A percentile compares a stretch with the other conserved stretches of the same genome.
Conservation (phyloP, 2,797 vertebrate species). For the Bradypodion ventrale region DNA sequence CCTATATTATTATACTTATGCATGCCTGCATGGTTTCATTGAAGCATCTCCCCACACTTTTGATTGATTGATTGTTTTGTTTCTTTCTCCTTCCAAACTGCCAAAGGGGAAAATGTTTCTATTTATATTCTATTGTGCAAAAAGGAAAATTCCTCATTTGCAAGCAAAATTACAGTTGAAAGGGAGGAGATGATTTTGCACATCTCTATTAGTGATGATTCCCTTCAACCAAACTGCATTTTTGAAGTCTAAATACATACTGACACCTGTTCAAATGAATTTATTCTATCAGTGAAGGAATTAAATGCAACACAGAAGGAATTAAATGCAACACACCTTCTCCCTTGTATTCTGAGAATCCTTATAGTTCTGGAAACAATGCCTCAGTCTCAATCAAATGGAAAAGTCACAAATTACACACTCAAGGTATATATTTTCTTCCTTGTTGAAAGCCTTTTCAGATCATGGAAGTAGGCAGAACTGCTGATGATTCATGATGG, state of each 20-base stretch:
- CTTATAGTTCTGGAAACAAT: background rate
- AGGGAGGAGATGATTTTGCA: background rate
- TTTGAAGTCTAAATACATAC: background rate
- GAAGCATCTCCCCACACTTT: background rate
- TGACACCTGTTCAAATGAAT: background rate
- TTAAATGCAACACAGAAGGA: background rate
- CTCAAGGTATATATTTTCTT: background rate
- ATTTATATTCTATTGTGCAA: background rate
- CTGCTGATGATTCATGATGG: background rate
- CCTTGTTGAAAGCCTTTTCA: background rate
- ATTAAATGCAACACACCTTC: background rate
- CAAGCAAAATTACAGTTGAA: background rate
- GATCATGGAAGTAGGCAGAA: background rate
- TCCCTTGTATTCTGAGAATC: background rate
- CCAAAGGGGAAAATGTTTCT: background rate
- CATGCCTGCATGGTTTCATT: background rate
- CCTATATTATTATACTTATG: background rate
- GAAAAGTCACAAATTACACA: background rate
- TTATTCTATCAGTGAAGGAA: background rate
- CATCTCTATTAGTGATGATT: background rate
- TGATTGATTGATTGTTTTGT: background rate
- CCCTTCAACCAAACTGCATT: background rate
- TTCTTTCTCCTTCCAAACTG: background rate
- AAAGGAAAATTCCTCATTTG: background rate
- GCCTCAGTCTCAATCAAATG: background rate